Base-by-base conservation (phyloP, 2,797 vertebrate species). In the Myiotriccus ornatus region DNA sequence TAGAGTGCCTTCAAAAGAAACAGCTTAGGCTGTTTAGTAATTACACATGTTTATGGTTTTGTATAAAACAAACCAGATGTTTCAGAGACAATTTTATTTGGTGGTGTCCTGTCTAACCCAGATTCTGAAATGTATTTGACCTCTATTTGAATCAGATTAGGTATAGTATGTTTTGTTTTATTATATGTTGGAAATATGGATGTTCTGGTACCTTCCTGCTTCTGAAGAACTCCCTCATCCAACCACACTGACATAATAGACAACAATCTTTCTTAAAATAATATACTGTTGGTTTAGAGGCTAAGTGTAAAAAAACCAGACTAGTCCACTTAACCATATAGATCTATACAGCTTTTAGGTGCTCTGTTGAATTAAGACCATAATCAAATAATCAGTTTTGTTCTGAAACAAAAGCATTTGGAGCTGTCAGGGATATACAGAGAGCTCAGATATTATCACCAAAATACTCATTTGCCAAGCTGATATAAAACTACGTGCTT, bases 51-150 rank as follows among this genome's bases (percentile, higher is more conserved):
- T 88, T 82, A 91, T 52, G 47, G 21, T 62, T 91, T 91, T 73
- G 12, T 52, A 47, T 53, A 46, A 96, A 89, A 91, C 19, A 63
- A 64, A 91, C 37, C 76, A 96, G 69, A 93, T 95, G 89, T 73
- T 91, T 68, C 57, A 87, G 55, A 83, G 60, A 35, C 68, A 49
- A 27, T 77, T 85, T 90, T 87, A 77, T 89, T 89, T 84, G 46
- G 44, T 60, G 7, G 12, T 62, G 30, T 63, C 87, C 74, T 91
- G 53, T 87, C 69, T 89, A 90, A 92, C 64, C 80, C 68, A 46
- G 53, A 90, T 88, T 91, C 65, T 56, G 57, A 52, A 87, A 93
- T 63, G 53, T n/a, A 71, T 89, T 88, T 81, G 35, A 70, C 84
- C 88, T 92, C 74, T 76, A 21, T 62, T 84, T 89, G 77, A 86